Base-by-base conservation (phyloP, 2,888 invertebrate genomes). In the Apocheima hispidaria region DNA sequence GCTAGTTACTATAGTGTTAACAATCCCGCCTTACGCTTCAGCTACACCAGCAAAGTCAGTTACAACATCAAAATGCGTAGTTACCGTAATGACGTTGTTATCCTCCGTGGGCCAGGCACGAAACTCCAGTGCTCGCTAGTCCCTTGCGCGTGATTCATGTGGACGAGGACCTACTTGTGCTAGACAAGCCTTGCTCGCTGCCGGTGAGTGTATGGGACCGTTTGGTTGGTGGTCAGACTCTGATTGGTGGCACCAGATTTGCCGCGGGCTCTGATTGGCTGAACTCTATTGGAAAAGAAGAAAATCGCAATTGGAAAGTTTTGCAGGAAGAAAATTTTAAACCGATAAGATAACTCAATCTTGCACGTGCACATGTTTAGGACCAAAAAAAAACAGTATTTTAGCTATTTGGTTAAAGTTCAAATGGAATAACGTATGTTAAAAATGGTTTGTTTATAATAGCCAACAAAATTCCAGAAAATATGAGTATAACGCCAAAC, bases 181-280 rank as follows among this genome's bases (percentile, higher is more conserved):
- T 97, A 93, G 96, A 97, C 94, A 97, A 97, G 94, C 97, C 97
- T 83, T 95, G 96, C 87, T 97, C 97, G 79, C 94, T 97, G 87
- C 97, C 97, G 93, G 96, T 97, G 95, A 95, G 95, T 95, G 85
- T 79, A 81, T 79, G 78, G 77, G 79, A 77, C 79, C 78, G 75
- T 79, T 80, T 69, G 50, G 26, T 52, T 73, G 65, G 68, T 60
- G 63, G 82, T 79, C 82, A 78, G 82, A 75, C 84, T 83, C 60
- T 60, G 60, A 60, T 60, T 50, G 46, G 46, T 46, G 30, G 30
- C 46, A 46, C 30, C 18, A 20, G 46, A 30, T 30, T n/a, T n/a
- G n/a, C n/a, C 7, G 16, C 12, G 12, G 30, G 12, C 46, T 46
- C 46, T 46, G 20, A 46, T 46, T 30, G 51, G 58, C 20, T 44